Conservation (phyloP, 2,888 invertebrate genomes). For the Hemaris fuciformis region DNA sequence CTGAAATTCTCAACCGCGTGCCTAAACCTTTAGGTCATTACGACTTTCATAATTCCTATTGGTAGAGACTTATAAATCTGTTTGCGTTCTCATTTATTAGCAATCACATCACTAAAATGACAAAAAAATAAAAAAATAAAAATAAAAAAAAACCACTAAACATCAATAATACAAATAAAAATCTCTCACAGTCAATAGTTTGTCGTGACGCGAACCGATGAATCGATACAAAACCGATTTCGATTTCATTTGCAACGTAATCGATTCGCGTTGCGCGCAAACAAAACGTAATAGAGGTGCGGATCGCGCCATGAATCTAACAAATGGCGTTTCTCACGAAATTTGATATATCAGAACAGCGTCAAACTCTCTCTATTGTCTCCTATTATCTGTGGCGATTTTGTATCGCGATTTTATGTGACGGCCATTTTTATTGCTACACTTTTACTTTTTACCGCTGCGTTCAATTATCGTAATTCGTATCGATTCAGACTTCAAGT, state of each 20-base stretch:
- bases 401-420: constrained; percentile 8
- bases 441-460: constrained; percentile 7
- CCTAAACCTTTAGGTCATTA: too few species aligned
- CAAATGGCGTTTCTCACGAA: constrained; percentile 1
- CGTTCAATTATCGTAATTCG: neutral
- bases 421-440: neutral
- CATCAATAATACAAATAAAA: neutral
- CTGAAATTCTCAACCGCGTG: too few species aligned
- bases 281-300: constrained; percentile 4
- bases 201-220: constrained; percentile 13
- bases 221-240: constrained; percentile 15
- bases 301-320: neutral
- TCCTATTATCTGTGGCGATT: constrained; percentile 11
- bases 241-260: constrained; percentile 15
- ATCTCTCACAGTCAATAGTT: neutral
- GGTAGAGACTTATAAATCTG: too few species aligned
- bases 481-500: constrained; percentile 3
- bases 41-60: too few species aligned
- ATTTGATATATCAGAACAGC: constrained; percentile 5
- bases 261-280: constrained; percentile 10
- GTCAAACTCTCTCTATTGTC: constrained; percentile 16
- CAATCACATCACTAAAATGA: neutral
- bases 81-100: too few species aligned
- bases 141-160: neutral
- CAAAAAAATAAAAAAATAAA: neutral